Evolutionary conservation across 2,113 vertebrate species (phyloP).

Genomic region (Nestor notabilis): DNA sequence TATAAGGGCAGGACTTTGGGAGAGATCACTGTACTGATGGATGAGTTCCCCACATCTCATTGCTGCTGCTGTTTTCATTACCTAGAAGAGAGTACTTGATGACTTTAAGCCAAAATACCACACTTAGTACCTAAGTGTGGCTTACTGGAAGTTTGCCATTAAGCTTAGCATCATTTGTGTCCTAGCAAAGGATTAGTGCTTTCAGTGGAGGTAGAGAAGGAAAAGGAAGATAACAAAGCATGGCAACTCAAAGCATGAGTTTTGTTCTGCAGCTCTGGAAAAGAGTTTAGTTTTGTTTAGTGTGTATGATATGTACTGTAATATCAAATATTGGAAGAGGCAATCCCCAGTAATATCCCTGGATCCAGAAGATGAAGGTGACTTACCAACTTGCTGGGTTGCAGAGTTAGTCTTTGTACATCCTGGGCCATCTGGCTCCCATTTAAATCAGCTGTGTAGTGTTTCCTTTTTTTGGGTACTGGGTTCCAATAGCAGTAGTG

Average conservation of each 20-base stretch:
- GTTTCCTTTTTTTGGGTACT: not conserved
- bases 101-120: not conserved
- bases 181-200: not conserved
- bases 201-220: not conserved
- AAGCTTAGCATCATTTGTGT: not conserved
- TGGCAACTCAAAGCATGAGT: not conserved
- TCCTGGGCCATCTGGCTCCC: not conserved
- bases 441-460: not conserved
- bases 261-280: not conserved
- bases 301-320: not conserved
- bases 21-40: not conserved
- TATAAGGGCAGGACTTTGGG: not conserved
- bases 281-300: not conserved
- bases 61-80: not conserved
- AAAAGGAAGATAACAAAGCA: not conserved
- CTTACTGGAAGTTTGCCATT: not conserved
- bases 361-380: not conserved
- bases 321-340: not conserved
- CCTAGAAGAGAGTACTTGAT: not conserved
- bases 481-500: not conserved
- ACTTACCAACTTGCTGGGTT: not conserved
- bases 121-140: not conserved
- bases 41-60: not conserved
- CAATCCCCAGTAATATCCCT: not conserved
- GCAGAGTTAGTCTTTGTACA: not conserved